Percentiles rank a stretch among this genome's conserved stretches.
Evolutionary conservation across 2,113 vertebrate species (phyloP).

Genomic region (Centropristis striata): DNA sequence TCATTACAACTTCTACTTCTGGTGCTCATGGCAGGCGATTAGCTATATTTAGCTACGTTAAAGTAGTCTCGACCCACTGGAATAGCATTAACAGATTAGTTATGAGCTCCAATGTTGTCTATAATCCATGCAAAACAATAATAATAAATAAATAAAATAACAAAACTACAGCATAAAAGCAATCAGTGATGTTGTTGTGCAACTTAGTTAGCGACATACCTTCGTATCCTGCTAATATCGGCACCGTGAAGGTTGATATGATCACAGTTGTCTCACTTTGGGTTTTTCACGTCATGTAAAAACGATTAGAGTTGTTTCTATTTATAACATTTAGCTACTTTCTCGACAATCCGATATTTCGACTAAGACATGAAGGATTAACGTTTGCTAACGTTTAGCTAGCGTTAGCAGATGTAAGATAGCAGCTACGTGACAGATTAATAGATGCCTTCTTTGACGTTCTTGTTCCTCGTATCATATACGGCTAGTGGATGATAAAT

Average conservation of each 20-base stretch:
- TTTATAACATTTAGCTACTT: neutral
- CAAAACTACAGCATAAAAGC: rapidly evolving
- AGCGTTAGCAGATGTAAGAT: constrained; percentile 43
- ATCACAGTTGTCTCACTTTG: neutral
- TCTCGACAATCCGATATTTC: neutral
- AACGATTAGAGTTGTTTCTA: neutral
- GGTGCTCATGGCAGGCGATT: neutral
- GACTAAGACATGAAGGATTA: constrained; percentile 53
- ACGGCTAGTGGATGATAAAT: neutral
- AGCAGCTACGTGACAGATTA: constrained; percentile 27
- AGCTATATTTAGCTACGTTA: neutral
- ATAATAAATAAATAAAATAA: neutral
- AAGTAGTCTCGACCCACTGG: neutral
- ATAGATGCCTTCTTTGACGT: neutral
- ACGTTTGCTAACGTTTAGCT: constrained; percentile 41
- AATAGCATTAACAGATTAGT: neutral
- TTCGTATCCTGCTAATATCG: constrained; percentile 1
- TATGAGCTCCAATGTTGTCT: rapidly evolving
- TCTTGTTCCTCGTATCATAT: neutral
- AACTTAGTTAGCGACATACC: constrained; percentile 19
- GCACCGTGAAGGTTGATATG: neutral
- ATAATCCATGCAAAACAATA: too few species aligned
- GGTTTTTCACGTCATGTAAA: constrained; percentile 9
- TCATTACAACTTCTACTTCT: neutral
- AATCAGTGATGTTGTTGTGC: neutral